Conservation (phyloP, 2,797 vertebrate species). For the Sebastes aleutianus region DNA sequence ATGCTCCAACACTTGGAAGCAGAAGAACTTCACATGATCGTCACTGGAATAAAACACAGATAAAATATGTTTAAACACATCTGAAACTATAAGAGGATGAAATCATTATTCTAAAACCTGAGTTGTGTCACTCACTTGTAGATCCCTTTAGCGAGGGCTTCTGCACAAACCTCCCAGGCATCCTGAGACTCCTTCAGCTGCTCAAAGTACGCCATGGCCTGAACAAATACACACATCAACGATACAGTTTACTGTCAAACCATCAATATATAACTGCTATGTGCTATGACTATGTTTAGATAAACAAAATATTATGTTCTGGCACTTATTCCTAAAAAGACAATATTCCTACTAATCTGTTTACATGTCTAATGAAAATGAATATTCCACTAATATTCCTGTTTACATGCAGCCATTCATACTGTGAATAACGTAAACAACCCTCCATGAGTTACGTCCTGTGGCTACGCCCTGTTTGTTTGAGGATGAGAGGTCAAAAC, state of each 20-base stretch:
- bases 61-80: not conserved
- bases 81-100: accelerated
- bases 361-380: too few relatives aligned
- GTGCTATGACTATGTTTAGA: too few relatives aligned
- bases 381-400: too few relatives aligned
- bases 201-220: constrained; percentile 96
- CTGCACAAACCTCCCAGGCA: constrained; percentile 97
- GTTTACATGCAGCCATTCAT: too few relatives aligned
- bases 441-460: too few relatives aligned
- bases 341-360: too few relatives aligned
- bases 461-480: too few relatives aligned
- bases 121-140: constrained; percentile 85
- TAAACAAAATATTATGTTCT: too few relatives aligned
- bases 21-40: constrained; percentile 99
- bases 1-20: constrained; percentile 98
- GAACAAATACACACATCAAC: not conserved
- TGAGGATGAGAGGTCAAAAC: too few relatives aligned
- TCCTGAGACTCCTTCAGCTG: constrained; percentile 97
- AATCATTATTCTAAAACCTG: not conserved
- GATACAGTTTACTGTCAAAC: not conserved
- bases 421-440: too few relatives aligned
- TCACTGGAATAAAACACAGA: constrained; percentile 80
- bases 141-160: constrained; percentile 90
- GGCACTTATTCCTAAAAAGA: too few relatives aligned
- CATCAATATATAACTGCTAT: too few relatives aligned